phyloP scores from a whole-genome alignment of 1,140 invertebrate species.

The Ptiloglossa arizonensis region DNA sequence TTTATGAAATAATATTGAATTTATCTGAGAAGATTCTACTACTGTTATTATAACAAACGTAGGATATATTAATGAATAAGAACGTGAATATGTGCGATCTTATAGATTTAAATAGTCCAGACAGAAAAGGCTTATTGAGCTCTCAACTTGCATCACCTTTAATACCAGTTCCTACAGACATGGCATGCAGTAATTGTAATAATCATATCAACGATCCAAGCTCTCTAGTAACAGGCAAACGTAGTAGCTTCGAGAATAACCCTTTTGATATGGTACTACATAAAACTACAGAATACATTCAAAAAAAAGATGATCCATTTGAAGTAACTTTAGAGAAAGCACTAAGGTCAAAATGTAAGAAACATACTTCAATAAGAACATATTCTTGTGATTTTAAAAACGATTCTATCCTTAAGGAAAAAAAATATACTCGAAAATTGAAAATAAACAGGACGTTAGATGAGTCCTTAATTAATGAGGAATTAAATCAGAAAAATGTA shows the following conservation, averaged over 20 bases:
- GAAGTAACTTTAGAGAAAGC: slow-evolving; percentile 72
- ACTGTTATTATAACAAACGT: background rate
- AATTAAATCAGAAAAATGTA: background rate
- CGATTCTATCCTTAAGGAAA: slow-evolving; percentile 45
- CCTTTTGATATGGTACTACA: slow-evolving; percentile 73
- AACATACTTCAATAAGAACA: background rate
- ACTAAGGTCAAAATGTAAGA: slow-evolving; percentile 33
- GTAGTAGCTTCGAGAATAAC: slow-evolving; percentile 71
- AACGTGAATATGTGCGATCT: slow-evolving; percentile 68
- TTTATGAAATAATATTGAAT: slow-evolving; percentile 12
- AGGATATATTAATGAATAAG: background rate
- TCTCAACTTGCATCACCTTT: slow-evolving; percentile 67
- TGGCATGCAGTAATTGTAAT: slow-evolving; percentile 12
- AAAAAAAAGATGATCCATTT: slow-evolving; percentile 74
- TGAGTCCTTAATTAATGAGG: slow-evolving; percentile 43
- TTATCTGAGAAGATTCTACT: background rate
- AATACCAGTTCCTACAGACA: slow-evolving; percentile 65
- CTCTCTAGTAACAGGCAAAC: slow-evolving; percentile 32
- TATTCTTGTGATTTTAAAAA: slow-evolving; percentile 44
- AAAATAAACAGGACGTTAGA: slow-evolving; percentile 70
- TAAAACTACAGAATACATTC: slow-evolving; percentile 69
- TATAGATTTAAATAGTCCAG: slow-evolving; percentile 71
- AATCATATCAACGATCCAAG: background rate
- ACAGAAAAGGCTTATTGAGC: slow-evolving; percentile 17
- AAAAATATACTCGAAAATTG: slow-evolving; percentile 46